Evolutionary conservation across 1,140 invertebrate species (phyloP), one percentile per base, ranked within the genome.

Genomic region (Bombus impatiens): DNA sequence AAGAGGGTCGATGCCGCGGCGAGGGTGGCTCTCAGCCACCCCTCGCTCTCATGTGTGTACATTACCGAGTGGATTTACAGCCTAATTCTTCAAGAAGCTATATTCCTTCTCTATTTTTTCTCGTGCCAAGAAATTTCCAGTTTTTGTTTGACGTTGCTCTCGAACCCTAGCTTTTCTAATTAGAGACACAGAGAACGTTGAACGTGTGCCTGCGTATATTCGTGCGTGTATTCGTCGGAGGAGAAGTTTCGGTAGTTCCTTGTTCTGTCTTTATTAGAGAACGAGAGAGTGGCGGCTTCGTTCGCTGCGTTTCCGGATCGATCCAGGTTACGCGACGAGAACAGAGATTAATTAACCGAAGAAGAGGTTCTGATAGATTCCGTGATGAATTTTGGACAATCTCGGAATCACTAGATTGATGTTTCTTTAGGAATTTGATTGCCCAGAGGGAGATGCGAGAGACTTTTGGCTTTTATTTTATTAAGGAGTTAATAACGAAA

Each of bases 21-120:
- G 76, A 91, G 89, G 90, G 91, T 57, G 88, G 88, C 90, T 68
- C 68, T 74, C 86, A n/a, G 59, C 88, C 87, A 89, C 90, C 90
- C 90, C 83, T 87, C 86, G 88, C 84, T 91, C 90, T 91, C 89
- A 88, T 89, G 87, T 88, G 90, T 92, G 92, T 88, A 92, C 90
- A 91, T 91, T 90, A 87, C 87, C 84, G 76, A 71, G 18, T 86
- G 86, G 75, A 92, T 92, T 93, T 92, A 92, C 91, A 86, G 86
- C 87, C 88, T 91, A 89, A 93, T 84, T 92, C 89, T 75, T 78
- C 74, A 87, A 85, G 88, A 76, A 77, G 85, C 89, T 28, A 4
- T 15, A 6, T 67, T 13, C 22, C 15, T 32, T 10, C n/a, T 75
- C n/a, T 28, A 9, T 74, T 74, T 6, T 74, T n/a, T 44, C 5